phyloP scores from a whole-genome alignment of 1,140 invertebrate species.

The Sitophilus oryzae region DNA sequence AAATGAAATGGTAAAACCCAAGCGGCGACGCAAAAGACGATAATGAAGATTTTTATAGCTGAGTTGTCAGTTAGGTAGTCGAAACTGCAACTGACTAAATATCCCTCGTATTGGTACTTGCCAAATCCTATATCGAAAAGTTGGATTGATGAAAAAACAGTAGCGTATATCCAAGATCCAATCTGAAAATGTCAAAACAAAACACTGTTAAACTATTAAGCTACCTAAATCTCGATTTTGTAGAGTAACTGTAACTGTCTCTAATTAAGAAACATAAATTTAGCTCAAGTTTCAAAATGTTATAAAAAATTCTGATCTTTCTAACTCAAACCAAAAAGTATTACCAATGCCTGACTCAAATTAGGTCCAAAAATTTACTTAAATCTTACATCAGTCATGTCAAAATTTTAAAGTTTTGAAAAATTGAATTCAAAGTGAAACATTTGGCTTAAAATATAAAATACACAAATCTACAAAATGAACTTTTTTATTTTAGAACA shows the following conservation, averaged over 20 bases:
- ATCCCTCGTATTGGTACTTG: constrained; percentile 71
- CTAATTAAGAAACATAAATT: too few relatives aligned
- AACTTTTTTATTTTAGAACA: too few relatives aligned
- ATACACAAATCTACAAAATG: too few relatives aligned
- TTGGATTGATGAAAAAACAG: constrained; percentile 60
- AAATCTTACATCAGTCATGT: too few relatives aligned
- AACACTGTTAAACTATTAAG: background rate
- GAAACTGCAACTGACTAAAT: constrained; percentile 73
- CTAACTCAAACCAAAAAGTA: background rate
- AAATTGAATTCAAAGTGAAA: too few relatives aligned
- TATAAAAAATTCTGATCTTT: too few relatives aligned
- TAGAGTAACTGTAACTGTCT: too few relatives aligned
- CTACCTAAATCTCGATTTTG: too few relatives aligned
- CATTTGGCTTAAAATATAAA: too few relatives aligned
- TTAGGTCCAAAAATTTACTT: too few relatives aligned
- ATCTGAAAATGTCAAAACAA: constrained; percentile 1
- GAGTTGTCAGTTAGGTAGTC: constrained; percentile 63
- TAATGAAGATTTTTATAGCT: constrained; percentile 56
- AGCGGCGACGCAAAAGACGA: constrained; percentile 60
- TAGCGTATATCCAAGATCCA: constrained; percentile 66
- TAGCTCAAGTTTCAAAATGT: too few relatives aligned
- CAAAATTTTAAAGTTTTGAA: too few relatives aligned
- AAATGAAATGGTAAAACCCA: constrained; percentile 62
- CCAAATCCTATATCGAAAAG: constrained; percentile 62
- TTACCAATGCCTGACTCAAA: background rate